phyloP scores from a whole-genome alignment of 2,113 vertebrate species.

The Nibea coibor region DNA sequence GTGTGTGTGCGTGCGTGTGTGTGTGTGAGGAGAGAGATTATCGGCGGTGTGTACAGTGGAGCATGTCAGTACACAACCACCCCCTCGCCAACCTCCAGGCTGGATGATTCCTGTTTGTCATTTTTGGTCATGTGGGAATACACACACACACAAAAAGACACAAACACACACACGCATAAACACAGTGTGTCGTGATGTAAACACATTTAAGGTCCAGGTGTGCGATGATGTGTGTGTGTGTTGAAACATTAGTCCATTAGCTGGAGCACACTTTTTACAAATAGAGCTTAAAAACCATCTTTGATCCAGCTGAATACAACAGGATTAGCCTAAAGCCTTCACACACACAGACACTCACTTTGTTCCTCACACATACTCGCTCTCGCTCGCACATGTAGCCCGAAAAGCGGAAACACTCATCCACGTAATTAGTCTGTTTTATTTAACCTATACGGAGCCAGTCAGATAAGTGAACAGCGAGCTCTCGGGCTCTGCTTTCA shows the following conservation, averaged over 20 bases:
- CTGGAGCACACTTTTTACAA: constrained; percentile 56
- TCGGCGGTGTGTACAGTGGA: constrained; percentile 37
- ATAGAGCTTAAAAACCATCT: constrained; percentile 65
- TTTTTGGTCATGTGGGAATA: constrained; percentile 24
- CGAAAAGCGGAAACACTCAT: constrained; percentile 28
- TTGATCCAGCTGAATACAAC: constrained; percentile 71
- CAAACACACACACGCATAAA: background rate
- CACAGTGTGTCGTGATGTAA: constrained; percentile 1
- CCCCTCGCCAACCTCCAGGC: constrained; percentile 18
- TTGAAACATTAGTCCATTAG: constrained; percentile 50
- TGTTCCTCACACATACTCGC: constrained; percentile 40
- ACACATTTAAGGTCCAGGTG: background rate
- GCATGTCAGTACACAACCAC: constrained; percentile 45
- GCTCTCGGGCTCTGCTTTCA: background rate
- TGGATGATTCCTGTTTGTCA: constrained; percentile 22
- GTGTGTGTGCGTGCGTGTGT: constrained; percentile 33
- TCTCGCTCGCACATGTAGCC: background rate
- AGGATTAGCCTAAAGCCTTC: constrained; percentile 69
- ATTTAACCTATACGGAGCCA: constrained; percentile 36
- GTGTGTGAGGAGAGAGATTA: constrained; percentile 41
- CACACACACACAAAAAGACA: background rate
- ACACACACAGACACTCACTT: constrained; percentile 54
- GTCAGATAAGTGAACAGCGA: background rate
- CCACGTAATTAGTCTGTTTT: constrained; percentile 52
- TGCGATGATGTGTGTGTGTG: constrained; percentile 1